Base-by-base conservation (phyloP, 2,113 vertebrate genomes). In the Psilopogon haemacephalus region DNA sequence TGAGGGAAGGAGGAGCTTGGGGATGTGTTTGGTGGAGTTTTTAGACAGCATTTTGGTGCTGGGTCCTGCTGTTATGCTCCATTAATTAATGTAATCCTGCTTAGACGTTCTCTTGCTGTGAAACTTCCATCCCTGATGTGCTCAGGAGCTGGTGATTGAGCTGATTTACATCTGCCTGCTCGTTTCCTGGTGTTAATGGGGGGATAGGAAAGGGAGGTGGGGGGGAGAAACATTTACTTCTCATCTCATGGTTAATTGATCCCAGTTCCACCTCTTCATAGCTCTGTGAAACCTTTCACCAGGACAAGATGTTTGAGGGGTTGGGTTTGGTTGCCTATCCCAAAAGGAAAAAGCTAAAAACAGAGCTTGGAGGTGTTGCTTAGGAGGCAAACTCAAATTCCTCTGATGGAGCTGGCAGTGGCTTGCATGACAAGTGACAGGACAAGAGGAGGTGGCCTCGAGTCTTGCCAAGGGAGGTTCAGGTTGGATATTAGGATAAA, bases 111-210 rank as follows among this genome's bases (percentile, higher is more conserved):
- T 94, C 86, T 86, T 54, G 55, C 87, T 86, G 72, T 90, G 88
- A 84, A 86, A 73, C 79, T 86, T 54, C 38, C 89, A 8, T 91
- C 83, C 62, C 55, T 55, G 50, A n/a, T 59, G 88, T 42, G 52
- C 38, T 86, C 16, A 1, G 35, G 35, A 71, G 58, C 5, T 64
- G 75, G 24, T 73, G 81, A 64, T 69, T 73, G 78, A 54, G 84
- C 71, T 93, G 91, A 88, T 73, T 91, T 93, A 69, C 95, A 86
- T 93, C 89, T 91, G 91, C 50, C 86, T 93, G 94, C 86, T 89
- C 10, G 1, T 32, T 93, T 75, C 84, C 87, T 84, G 84, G 55
- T 73, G 86, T 79, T 86, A 64, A 76, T 54, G 67, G 54, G 33
- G 2, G 81, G 54, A n/a, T 1, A 30, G 60, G 89, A 73, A 52